Conservation (phyloP, 2,113 vertebrate genomes). For the Ptychochromis oligacanthus region DNA sequence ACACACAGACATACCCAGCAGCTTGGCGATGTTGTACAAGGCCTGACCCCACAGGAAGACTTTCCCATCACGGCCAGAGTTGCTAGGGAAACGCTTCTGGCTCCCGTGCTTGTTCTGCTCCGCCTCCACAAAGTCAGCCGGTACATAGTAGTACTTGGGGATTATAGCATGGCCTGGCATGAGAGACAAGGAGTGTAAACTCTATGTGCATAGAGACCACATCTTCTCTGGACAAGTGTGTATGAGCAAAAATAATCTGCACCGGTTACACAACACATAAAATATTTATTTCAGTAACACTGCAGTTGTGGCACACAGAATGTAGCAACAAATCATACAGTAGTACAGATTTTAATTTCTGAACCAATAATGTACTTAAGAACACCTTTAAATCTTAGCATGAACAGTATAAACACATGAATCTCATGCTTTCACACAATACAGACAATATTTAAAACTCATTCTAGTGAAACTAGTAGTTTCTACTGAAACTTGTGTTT, state of each 20-base stretch:
- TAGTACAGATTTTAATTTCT: background rate
- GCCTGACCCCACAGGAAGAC: conserved; percentile 97
- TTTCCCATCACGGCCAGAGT: conserved; percentile 90
- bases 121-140: conserved; percentile 92
- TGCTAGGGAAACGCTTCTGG: conserved; percentile 95
- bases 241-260: background rate
- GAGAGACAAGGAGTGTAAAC: background rate
- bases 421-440: background rate
- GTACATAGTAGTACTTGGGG: conserved; percentile 96
- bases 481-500: background rate
- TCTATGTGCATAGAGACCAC: background rate
- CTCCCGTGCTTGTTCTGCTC: conserved; percentile 92
- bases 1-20: conserved; percentile 86
- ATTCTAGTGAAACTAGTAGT: background rate
- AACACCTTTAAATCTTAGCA: background rate
- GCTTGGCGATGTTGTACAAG: conserved; percentile 90
- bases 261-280: background rate
- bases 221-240: background rate
- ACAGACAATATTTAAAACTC: too few species aligned
- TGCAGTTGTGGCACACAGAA: background rate
- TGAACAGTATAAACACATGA: background rate
- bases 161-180: conserved; percentile 86
- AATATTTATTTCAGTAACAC: background rate
- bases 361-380: background rate
- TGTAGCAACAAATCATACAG: background rate